These are phyloP conservation scores for Gorsachius goisagi DNA, from an alignment of 2,113 vertebrate species.

Conservation along the genomic window DNA sequence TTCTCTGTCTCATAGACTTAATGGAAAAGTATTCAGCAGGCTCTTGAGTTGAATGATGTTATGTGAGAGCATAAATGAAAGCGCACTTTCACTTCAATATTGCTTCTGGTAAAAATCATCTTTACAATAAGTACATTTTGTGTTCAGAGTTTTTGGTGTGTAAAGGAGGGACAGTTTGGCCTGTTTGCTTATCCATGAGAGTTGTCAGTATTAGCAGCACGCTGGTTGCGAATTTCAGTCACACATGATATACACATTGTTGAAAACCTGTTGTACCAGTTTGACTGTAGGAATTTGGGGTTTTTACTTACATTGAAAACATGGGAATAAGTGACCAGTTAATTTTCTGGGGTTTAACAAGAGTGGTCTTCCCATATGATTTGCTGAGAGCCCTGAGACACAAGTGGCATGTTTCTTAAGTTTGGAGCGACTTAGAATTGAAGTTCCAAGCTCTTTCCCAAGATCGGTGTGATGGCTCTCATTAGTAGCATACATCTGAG, in stretches of 20 bases:
- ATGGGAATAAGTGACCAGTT: background rate
- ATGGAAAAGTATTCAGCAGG: background rate
- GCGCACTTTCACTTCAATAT: background rate
- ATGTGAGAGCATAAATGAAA: background rate
- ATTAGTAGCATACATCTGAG: background rate
- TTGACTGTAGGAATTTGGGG: background rate
- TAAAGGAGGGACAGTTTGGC: background rate
- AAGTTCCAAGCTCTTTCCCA: background rate
- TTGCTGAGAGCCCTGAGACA: background rate
- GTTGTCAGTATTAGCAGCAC: background rate
- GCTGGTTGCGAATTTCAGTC: background rate
- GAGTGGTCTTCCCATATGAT: background rate
- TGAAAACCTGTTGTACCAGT: conserved; percentile 19
- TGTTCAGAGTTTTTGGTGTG: background rate
- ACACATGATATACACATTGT: background rate
- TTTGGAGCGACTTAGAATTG: background rate
- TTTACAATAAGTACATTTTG: background rate
- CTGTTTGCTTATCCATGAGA: background rate
- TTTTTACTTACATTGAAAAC: background rate
- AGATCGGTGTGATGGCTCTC: background rate
- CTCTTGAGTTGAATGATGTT: background rate
- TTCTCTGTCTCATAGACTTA: background rate
- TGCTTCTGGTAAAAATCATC: background rate
- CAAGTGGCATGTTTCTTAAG: background rate
- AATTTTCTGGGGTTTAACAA: background rate